Evolutionary conservation across 2,797 vertebrate genomes (phyloP), one percentile per base, ranked within the genome.

Genomic region (Lacerta bilineata): DNA sequence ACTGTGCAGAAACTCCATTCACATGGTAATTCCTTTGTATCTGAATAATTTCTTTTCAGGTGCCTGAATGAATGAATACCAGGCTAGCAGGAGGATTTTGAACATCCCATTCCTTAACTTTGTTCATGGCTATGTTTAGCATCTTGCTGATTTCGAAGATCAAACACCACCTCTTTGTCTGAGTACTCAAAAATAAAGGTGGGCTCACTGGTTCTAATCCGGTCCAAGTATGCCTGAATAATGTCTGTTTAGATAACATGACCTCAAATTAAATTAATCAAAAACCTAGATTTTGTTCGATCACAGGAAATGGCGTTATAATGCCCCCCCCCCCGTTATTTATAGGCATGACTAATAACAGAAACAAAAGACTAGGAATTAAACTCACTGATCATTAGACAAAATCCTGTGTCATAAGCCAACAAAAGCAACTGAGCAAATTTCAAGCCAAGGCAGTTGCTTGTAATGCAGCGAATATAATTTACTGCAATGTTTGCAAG

Each of bases 21-120:
- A 97, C 93, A 96, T 97, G 97, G 92, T 96, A 96, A 97, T 97
- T 96, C 85, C 85, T 96, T 97, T 96, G 94, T 96, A 93, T 92
- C 76, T 95, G 95, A 95, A 95, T 96, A 94, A 95, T 94, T 96
- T 96, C 95, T 96, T 97, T 97, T 96, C 94, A 96, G 96, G 94
- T 97, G 93, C 89, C 93, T 89, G 74, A 95, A 88, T 95, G 74
- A 95, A 88, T 95, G 92, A 96, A 95, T 94, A 88, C 90, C 89
- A 94, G 95, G 89, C 88, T 90, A 91, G 75, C 83, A 88, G 90
- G 90, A 94, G 86, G 91, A 96, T 93, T 89, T 93, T 9, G 17
- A 91, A 87, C 92, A 94, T 93, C 88, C 88, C 50, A 46, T 92
- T 89, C 41, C 76, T 93, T 89, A 92, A 84, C 33, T 94, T 94